Evolutionary conservation across 2,888 invertebrate genomes (phyloP).

Genomic region (Alentia gelatinosa): DNA sequence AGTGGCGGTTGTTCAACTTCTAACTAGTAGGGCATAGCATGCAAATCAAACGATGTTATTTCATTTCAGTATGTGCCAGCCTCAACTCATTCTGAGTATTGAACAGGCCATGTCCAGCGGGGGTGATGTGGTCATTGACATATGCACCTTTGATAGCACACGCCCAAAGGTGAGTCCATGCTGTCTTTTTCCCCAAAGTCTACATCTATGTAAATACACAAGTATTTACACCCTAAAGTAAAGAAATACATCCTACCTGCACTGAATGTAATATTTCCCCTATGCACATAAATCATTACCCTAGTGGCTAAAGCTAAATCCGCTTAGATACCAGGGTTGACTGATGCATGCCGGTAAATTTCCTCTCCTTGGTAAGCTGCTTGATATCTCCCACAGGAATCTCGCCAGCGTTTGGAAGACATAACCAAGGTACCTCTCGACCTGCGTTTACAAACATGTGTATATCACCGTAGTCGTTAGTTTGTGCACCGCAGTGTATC

Average conservation of each 20-base stretch:
- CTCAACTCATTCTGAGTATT: slow-evolving; percentile 88
- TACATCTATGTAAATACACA: no score
- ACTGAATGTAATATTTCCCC: no score
- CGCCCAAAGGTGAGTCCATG: slow-evolving; percentile 80
- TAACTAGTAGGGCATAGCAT: no score
- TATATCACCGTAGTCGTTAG: neutral
- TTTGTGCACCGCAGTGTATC: neutral
- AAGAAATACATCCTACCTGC: no score
- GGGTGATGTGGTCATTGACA: slow-evolving; percentile 80
- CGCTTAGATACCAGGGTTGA: no score
- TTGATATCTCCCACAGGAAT: neutral
- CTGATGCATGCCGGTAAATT: neutral
- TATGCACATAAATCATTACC: no score
- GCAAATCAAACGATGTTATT: no score
- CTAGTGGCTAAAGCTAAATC: no score
- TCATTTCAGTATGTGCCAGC: slow-evolving; percentile 85
- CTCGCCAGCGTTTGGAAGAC: neutral
- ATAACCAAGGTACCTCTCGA: neutral
- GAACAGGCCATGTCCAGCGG: slow-evolving; percentile 90
- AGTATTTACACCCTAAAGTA: no score
- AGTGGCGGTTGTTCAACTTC: no score
- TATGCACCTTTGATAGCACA: slow-evolving; percentile 77
- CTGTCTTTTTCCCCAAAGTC: no score
- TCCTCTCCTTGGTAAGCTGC: neutral
- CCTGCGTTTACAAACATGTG: neutral